Conservation (phyloP, 2,888 invertebrate species). For the Luperina testacea region DNA sequence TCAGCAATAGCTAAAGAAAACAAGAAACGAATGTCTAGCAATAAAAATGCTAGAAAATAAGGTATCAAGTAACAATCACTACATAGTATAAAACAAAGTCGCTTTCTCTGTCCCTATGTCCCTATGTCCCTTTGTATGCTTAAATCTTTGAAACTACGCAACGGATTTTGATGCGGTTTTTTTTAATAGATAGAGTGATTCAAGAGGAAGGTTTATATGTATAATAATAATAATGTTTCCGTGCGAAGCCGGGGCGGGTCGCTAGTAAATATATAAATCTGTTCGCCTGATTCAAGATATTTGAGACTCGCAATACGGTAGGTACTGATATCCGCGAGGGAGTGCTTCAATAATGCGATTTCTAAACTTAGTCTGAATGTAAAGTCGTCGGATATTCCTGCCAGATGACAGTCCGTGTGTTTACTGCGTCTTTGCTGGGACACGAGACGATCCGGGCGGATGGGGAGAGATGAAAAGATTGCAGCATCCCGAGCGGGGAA, state of each 20-base stretch:
- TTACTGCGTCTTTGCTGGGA: constrained; percentile 77
- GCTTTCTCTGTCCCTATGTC: too few species aligned
- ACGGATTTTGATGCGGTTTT: too few species aligned
- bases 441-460: constrained; percentile 71
- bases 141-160: too few species aligned
- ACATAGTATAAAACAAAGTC: too few species aligned
- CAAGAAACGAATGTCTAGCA: constrained; percentile 51
- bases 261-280: constrained; percentile 68
- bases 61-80: constrained; percentile 61
- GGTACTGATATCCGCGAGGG: constrained; percentile 73
- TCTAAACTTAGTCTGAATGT: constrained; percentile 82
- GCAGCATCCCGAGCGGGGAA: constrained; percentile 79
- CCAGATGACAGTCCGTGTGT: constrained; percentile 83
- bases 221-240: too few species aligned
- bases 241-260: too few species aligned
- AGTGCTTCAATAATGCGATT: constrained; percentile 83
- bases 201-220: too few species aligned
- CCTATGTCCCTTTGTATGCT: too few species aligned
- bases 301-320: constrained; percentile 68
- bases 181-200: too few species aligned
- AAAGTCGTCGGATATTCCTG: constrained; percentile 82
- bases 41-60: constrained; percentile 57
- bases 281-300: constrained; percentile 69
- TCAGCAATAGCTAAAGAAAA: constrained; percentile 48
- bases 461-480: constrained; percentile 83